Conservation (phyloP, 1,140 invertebrate species). For the Archegozetes longisetosus region DNA sequence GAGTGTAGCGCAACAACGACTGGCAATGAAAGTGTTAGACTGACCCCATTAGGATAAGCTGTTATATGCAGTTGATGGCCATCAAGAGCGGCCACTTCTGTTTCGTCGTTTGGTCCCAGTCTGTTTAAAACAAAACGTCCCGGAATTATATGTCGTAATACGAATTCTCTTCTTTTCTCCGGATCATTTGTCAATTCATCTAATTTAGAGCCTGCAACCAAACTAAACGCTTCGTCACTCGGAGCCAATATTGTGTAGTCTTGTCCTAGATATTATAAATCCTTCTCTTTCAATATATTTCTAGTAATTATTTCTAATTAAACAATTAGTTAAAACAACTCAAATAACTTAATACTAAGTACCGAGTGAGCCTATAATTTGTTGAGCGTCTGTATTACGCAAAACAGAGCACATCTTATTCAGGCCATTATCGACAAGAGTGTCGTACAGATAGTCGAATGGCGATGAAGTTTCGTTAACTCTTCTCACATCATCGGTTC, state of each 20-base stretch:
- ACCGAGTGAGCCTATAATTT: background rate
- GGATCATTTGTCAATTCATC: constrained; percentile 17
- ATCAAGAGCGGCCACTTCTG: background rate
- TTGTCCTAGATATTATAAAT: constrained; percentile 20
- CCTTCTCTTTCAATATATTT: too few relatives aligned
- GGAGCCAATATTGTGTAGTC: constrained; percentile 39
- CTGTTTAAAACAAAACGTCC: constrained; percentile 7
- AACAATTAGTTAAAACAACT: background rate
- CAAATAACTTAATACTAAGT: background rate
- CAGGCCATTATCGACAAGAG: background rate
- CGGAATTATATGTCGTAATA: constrained; percentile 16
- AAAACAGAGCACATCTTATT: background rate
- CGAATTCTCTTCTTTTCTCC: constrained; percentile 13
- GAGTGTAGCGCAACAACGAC: too few relatives aligned
- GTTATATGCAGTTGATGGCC: background rate
- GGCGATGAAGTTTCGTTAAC: background rate
- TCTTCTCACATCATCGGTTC: background rate
- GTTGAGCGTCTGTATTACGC: background rate
- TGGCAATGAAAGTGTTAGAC: too few relatives aligned
- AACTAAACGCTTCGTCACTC: constrained; percentile 33
- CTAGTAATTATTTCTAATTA: background rate
- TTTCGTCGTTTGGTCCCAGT: background rate
- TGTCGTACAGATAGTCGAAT: background rate
- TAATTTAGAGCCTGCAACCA: constrained; percentile 14
- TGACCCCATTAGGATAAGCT: constrained; percentile 2